These are phyloP conservation scores for Sebastiscus tertius DNA, from an alignment of 2,797 vertebrate genomes.

Conservation along the genomic window DNA sequence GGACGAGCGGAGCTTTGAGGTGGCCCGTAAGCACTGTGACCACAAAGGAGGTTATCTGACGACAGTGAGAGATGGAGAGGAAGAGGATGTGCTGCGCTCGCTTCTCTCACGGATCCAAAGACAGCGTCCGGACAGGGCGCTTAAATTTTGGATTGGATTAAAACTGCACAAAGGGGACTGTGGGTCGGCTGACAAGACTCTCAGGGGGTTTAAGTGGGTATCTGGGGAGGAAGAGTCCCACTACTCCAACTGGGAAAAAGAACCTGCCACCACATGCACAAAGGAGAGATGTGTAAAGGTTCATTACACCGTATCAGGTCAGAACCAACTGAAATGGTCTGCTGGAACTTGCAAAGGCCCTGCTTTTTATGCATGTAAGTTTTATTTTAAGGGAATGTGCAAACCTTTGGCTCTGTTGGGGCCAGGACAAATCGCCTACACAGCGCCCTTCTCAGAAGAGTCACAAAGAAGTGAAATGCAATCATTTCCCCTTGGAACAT, in stretches of 20 bases:
- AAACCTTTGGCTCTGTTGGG: conserved; percentile 63
- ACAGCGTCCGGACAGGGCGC: background rate
- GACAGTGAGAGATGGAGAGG: conserved; percentile 64
- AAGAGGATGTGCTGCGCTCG: conserved; percentile 56
- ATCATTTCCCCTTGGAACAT: conserved; percentile 72
- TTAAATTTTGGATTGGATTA: conserved; percentile 79
- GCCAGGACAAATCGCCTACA: conserved; percentile 69
- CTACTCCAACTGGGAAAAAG: conserved; percentile 78
- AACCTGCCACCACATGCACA: conserved; percentile 74
- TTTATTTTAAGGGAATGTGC: conserved; percentile 81
- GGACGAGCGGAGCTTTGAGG: conserved; percentile 45
- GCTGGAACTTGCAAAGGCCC: conserved; percentile 56
- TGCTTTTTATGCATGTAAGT: conserved; percentile 74
- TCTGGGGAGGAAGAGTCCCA: conserved; percentile 53
- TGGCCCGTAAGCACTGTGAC: conserved; percentile 57
- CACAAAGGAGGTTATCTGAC: conserved; percentile 78
- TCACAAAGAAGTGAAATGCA: conserved; percentile 51
- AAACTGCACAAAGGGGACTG: conserved; percentile 64
- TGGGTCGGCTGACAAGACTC: background rate
- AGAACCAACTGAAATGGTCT: conserved; percentile 66
- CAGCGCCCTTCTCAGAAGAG: conserved; percentile 58
- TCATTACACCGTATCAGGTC: conserved; percentile 2
- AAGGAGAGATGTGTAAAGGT: conserved; percentile 75
- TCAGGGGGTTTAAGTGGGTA: conserved; percentile 80
- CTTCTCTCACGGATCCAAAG: conserved; percentile 50